Evolutionary conservation across 2,797 vertebrate species (phyloP), one percentile per base, ranked within the genome.

Genomic region (Cyclopterus lumpus): DNA sequence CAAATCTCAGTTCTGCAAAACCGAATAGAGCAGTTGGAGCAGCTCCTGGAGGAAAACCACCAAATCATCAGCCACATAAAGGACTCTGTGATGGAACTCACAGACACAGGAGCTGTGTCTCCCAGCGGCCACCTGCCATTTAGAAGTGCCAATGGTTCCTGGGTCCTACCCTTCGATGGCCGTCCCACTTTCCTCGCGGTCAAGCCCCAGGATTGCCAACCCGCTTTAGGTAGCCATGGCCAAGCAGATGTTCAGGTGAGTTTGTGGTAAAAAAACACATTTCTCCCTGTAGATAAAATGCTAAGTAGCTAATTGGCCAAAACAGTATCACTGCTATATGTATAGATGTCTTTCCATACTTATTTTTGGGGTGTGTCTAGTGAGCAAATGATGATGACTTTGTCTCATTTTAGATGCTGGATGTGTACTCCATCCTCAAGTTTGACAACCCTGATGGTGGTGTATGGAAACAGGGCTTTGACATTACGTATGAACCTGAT

Each of bases 51-150:
- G 84, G 98, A 99, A 91, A 99, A 99, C 93, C 98, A 99, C 36
- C 97, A 99, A 92, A 99, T 99, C 92, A 99, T 99, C 94, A 98
- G 97, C 92, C 97, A 99, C 95, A 99, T 99, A 94, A 99, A 99
- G 91, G 97, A 99, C 94, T 99, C 98, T 0, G 98, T 99, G 86
- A 96, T 99, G 92, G 98, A 99, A 95, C 95, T 99, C 90, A 99
- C 97, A 0, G 98, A 97, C 87, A 96, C 97, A 0, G 96, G 96
- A 89, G 88, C 96, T 84, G 0, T 94, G 86, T 93, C 95, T 81
- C 67, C 92, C 89, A 93, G 94, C 68, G 93, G 91, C 80, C 95
- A 95, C 22, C 91, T 95, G 83, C 94, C 97, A 1, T 95, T 95
- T 82, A 96, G 94, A 82, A 92, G 91, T 5, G 91, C 93, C 83